Evolutionary conservation across 2,113 vertebrate species (phyloP), one percentile per base, ranked within the genome.

Genomic region (Spea multiplicata): DNA sequence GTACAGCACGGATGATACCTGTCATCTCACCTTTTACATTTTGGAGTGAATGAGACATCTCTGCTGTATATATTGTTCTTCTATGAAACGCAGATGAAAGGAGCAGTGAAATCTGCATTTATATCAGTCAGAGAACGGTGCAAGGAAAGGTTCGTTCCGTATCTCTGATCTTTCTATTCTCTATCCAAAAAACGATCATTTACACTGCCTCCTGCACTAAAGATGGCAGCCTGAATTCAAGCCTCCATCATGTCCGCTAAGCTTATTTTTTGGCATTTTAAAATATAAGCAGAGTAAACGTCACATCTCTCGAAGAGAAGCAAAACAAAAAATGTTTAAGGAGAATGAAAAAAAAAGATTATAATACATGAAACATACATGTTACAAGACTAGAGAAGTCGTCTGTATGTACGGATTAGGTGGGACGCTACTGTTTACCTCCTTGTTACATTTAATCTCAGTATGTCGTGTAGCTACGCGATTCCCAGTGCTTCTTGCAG

Each of bases 81-180:
- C 67, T 66, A 79, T 73, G 62, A 73, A 79, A 66, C 10, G 44
- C 12, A 52, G 70, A 79, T 79, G 62, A 79, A 79, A 79, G 62
- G 70, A 73, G 49, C 76, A 53, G 77, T 10, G 50, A 79, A 66
- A 79, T 79, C 66, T 79, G 77, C 77, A 79, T 79, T 79, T 79
- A 70, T 78, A 78, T 79, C 70, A 66, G 77, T 71, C 64, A 70
- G 76, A 78, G 69, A 61, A 78, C 53, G 76, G 76, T 64, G 69
- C 53, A 52, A 71, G 70, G 49, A 66, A 72, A 69, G 69, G 47
- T 76, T 59, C 53, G 48, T 78, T 79, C 49, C 73, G 62, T 70
- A 65, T 10, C 6, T 73, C 73, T 79, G 77, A 79, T 79, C 77
- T 73, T 79, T 79, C 65, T 70, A 47, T 72, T 30, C 9, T 55